phyloP scores from a whole-genome alignment of 1,140 invertebrate species.

The Drosophila pectinifera region DNA sequence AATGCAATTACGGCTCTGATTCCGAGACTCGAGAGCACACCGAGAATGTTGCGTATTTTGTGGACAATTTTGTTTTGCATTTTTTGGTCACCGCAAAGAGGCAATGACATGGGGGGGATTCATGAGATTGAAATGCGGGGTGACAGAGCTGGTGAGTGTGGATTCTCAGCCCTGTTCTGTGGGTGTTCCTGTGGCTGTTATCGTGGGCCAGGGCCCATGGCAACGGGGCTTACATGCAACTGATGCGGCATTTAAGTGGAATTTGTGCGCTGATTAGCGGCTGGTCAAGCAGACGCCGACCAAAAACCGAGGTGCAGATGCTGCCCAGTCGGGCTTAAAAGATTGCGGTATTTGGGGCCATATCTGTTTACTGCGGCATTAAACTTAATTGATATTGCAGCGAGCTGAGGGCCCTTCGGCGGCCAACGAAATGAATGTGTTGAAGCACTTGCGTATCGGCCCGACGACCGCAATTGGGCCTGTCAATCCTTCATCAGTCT shows the following conservation, averaged over 20 bases:
- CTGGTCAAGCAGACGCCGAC: slow-evolving; percentile 27
- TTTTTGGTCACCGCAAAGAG: slow-evolving; percentile 46
- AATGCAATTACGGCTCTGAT: slow-evolving; percentile 75
- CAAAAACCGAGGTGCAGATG: slow-evolving; percentile 42
- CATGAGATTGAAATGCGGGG: slow-evolving; percentile 11
- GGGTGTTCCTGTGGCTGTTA: slow-evolving; percentile 15
- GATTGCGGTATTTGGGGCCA: slow-evolving; percentile 52
- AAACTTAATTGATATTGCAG: slow-evolving; percentile 40
- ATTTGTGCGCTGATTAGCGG: slow-evolving; percentile 72
- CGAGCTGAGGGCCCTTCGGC: not conserved
- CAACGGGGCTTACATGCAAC: slow-evolving; percentile 48
- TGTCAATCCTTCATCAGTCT: slow-evolving; percentile 31
- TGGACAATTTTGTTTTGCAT: slow-evolving; percentile 71
- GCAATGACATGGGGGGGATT: slow-evolving; percentile 20
- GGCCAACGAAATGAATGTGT: slow-evolving; percentile 1
- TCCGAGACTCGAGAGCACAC: slow-evolving; percentile 25
- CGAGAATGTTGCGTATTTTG: slow-evolving; percentile 66
- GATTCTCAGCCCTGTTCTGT: not conserved
- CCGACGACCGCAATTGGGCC: slow-evolving; percentile 23
- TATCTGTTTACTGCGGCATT: slow-evolving; percentile 23
- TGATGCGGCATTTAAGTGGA: slow-evolving; percentile 68
- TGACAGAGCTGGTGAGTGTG: not conserved
- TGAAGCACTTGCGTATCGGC: slow-evolving; percentile 8
- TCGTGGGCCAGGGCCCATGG: slow-evolving; percentile 23
- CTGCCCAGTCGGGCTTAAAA: slow-evolving; percentile 51